Conservation (phyloP, 2,113 vertebrate genomes). For the Cyphomyrus plagiostoma region DNA sequence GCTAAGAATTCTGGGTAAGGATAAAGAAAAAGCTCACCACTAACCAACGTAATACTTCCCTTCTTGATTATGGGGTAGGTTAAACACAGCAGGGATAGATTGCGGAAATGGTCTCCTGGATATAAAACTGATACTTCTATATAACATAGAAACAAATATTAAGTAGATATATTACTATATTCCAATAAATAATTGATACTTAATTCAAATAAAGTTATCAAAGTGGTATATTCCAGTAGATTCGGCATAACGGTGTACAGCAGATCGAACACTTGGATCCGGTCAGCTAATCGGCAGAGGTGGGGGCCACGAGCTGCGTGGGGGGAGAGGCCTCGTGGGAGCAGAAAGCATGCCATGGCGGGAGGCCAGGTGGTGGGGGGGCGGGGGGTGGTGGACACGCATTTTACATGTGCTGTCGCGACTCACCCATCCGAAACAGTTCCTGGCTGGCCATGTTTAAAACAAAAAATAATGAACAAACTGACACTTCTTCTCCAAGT, state of each 20-base stretch:
- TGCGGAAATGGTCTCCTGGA: background rate
- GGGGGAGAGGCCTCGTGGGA: background rate
- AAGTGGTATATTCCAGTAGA: constrained; percentile 6
- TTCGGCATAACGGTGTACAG: background rate
- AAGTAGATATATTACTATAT: background rate
- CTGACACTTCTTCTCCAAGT: background rate
- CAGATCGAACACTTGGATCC: background rate
- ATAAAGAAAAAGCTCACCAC: constrained; percentile 14
- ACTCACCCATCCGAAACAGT: background rate
- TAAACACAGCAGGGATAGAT: background rate
- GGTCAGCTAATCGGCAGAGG: background rate
- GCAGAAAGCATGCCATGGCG: background rate
- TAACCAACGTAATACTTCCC: background rate
- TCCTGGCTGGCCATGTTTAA: background rate
- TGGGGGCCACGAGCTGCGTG: background rate
- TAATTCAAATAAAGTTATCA: background rate
- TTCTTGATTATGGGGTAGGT: background rate
- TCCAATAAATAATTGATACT: background rate
- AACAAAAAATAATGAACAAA: background rate
- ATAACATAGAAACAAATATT: background rate
- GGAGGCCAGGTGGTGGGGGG: background rate
- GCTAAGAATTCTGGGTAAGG: constrained; percentile 31
- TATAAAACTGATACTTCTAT: background rate
- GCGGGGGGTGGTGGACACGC: background rate
- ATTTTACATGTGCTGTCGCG: background rate